These are phyloP conservation scores for Pogoniulus pusillus DNA, from an alignment of 2,797 vertebrate species.

Conservation along the genomic window DNA sequence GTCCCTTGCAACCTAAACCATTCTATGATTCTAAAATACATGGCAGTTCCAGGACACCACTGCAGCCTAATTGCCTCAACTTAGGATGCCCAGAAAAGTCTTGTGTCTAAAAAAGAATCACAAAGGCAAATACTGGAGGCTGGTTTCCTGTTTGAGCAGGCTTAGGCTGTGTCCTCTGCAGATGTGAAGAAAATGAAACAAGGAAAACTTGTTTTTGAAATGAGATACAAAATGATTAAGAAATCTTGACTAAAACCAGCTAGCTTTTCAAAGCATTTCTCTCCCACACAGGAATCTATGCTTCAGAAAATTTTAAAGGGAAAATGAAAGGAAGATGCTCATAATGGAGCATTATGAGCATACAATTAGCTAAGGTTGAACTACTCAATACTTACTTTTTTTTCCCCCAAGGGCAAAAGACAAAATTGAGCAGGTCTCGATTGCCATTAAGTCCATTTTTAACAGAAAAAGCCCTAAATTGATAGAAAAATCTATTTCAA, in stretches of 20 bases:
- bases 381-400: not conserved
- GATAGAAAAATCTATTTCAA: not conserved
- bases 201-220: slow-evolving; percentile 41
- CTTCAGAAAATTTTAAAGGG: not conserved
- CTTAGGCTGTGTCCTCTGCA: not conserved
- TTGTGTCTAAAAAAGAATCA: not conserved
- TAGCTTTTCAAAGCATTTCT: not conserved
- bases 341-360: not conserved
- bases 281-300: not conserved
- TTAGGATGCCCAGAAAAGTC: slow-evolving; percentile 1
- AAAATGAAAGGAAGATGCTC: not conserved
- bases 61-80: not conserved
- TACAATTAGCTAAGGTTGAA: not conserved
- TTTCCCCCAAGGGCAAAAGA: not conserved
- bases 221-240: not conserved
- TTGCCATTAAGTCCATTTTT: not conserved
- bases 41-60: not conserved
- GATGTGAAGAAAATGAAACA: slow-evolving; percentile 14
- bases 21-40: not conserved
- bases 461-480: not conserved
- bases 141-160: slow-evolving; percentile 42
- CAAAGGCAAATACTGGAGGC: not conserved
- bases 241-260: not conserved
- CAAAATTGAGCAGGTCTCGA: not conserved
- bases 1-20: no score